Evolutionary conservation across 2,797 vertebrate species (phyloP).

Genomic region (Lacerta agilis): DNA sequence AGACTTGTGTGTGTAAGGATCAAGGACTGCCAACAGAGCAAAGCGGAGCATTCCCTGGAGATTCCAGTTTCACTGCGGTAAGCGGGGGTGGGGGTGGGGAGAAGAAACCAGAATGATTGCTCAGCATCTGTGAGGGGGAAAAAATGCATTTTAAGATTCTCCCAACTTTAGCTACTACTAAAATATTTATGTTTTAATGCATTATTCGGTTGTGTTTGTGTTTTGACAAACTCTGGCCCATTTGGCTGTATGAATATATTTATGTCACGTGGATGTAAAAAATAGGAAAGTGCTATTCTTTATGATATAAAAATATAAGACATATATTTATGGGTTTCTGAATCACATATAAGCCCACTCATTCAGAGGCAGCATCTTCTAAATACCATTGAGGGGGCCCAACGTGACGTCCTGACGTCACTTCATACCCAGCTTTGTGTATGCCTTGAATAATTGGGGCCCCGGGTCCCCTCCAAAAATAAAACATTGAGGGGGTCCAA

Average conservation of each 20-base stretch:
- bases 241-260: slow-evolving; percentile 19
- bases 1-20: neutral
- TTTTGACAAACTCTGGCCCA: slow-evolving; percentile 22
- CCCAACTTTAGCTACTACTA: slow-evolving; percentile 32
- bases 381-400: no score
- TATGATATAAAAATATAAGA: neutral
- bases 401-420: no score
- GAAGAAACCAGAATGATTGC: neutral
- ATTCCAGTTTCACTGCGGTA: neutral
- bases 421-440: no score
- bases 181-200: slow-evolving; percentile 10
- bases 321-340: neutral
- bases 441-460: no score
- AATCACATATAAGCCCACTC: neutral
- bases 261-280: neutral
- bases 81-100: neutral
- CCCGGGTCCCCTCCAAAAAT: no score
- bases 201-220: slow-evolving; percentile 18
- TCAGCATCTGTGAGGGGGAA: neutral
- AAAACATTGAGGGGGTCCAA: no score
- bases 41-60: neutral
- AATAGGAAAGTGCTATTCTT: neutral
- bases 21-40: neutral
- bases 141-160: slow-evolving; percentile 7
- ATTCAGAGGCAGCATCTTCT: no score